phyloP scores from a whole-genome alignment of 2,888 invertebrate genomes.

The Brenthis hecate region DNA sequence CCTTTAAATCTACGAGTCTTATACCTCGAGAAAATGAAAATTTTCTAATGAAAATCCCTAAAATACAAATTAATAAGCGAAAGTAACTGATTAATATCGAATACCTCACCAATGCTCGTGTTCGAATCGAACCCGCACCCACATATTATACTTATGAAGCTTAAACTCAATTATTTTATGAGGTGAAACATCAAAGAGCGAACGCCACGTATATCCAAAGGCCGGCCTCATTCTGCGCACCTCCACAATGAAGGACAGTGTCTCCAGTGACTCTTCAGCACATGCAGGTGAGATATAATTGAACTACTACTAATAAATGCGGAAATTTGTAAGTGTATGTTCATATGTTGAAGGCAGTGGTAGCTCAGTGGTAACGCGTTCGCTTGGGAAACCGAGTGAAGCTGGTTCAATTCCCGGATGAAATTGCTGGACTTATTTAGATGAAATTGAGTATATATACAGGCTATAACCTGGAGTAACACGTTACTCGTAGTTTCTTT shows the following conservation, averaged over 20 bases:
- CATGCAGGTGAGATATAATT: conserved; percentile 55
- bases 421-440: too few species aligned
- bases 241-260: conserved; percentile 80
- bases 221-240: conserved; percentile 88
- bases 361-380: too few species aligned
- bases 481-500: too few species aligned
- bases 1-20: not conserved
- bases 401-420: too few species aligned
- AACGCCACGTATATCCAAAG: conserved; percentile 85
- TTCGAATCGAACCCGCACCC: not conserved
- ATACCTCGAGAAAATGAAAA: not conserved
- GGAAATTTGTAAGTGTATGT: too few species aligned
- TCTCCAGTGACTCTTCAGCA: conserved; percentile 69
- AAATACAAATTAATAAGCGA: not conserved
- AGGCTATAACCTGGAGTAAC: too few species aligned
- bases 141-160: too few species aligned
- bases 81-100: too few species aligned
- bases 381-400: too few species aligned
- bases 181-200: conserved; percentile 81
- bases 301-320: not conserved
- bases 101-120: too few species aligned
- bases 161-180: conserved; percentile 28
- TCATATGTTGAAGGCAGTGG: too few species aligned
- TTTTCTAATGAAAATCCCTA: not conserved
- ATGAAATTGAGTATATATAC: too few species aligned